Evolutionary conservation across 2,888 invertebrate species (phyloP).

Genomic region (Ennomos erosarius): DNA sequence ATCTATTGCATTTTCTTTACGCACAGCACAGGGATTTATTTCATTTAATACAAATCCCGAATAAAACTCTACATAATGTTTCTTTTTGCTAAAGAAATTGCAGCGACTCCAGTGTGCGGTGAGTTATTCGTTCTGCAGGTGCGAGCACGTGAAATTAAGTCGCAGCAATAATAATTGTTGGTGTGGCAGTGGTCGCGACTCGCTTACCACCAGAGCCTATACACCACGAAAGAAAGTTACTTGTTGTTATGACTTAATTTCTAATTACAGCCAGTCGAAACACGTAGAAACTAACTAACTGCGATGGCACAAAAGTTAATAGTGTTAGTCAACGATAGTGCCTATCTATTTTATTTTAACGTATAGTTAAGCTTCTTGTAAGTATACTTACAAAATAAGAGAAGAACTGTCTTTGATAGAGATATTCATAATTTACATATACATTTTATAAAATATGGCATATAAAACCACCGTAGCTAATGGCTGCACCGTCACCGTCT

Average conservation of each 20-base stretch:
- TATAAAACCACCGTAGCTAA: constrained; percentile 6
- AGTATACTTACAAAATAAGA: too few species aligned
- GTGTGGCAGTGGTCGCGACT: constrained; percentile 27
- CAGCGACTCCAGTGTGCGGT: constrained; percentile 49
- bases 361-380: too few species aligned
- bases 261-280: constrained; percentile 13
- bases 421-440: too few species aligned
- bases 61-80: neutral
- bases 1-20: too few species aligned
- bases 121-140: constrained; percentile 74
- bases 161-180: constrained; percentile 45
- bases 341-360: too few species aligned
- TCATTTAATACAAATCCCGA: too few species aligned
- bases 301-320: too few species aligned
- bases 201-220: constrained; percentile 22
- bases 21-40: too few species aligned
- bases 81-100: constrained; percentile 29
- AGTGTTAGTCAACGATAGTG: too few species aligned
- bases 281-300: too few species aligned
- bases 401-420: too few species aligned
- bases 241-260: constrained; percentile 31
- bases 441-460: neutral
- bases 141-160: constrained; percentile 72
- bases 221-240: constrained; percentile 38
- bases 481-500: constrained; percentile 10